These are phyloP conservation scores for Tragelaphus oryx DNA, from an alignment of 2,797 vertebrate genomes.

Conservation along the genomic window DNA sequence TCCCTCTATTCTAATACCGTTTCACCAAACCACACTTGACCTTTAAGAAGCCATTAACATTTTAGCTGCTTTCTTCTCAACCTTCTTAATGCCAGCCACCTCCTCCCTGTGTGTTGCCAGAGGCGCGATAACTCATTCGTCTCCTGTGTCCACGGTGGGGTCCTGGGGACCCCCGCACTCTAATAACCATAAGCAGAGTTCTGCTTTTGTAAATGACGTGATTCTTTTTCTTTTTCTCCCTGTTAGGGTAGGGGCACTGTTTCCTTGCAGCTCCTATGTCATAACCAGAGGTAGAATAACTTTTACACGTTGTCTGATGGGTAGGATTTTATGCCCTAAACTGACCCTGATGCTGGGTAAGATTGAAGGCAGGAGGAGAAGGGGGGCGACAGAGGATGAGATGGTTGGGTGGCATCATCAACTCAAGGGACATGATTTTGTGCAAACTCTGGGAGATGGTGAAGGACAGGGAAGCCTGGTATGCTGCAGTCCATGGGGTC, in stretches of 20 bases:
- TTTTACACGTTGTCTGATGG: neutral
- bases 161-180: neutral
- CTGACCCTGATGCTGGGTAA: neutral
- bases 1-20: neutral
- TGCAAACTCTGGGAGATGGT: neutral
- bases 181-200: neutral
- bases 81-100: neutral
- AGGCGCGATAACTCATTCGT: fast-evolving
- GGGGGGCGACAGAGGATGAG: neutral
- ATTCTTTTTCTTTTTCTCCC: neutral
- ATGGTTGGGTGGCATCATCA: neutral
- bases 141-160: neutral
- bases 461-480: neutral
- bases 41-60: neutral
- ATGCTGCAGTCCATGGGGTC: neutral
- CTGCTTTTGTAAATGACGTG: neutral
- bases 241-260: neutral
- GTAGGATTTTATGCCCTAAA: neutral
- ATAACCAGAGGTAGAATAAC: neutral
- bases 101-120: neutral
- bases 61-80: neutral
- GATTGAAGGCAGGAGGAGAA: neutral
- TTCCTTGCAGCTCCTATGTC: neutral
- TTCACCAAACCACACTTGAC: neutral
- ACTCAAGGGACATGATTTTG: neutral